Evolutionary conservation across 2,797 vertebrate species (phyloP).

Genomic region (Lycodopsis pacificus): DNA sequence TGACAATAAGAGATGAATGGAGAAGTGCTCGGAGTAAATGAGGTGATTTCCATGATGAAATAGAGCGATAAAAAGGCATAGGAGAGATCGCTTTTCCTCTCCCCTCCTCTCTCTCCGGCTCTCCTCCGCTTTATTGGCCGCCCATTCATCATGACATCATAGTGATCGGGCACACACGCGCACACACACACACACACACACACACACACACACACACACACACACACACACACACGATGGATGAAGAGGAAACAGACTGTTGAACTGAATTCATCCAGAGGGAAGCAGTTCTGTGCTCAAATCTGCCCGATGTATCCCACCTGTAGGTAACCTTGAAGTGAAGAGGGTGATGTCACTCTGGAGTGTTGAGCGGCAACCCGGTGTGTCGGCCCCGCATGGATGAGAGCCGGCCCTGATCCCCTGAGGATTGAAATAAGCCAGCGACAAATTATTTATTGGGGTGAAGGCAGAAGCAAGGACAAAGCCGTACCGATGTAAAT

Average conservation of each 20-base stretch:
- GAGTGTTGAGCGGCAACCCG: constrained; percentile 36
- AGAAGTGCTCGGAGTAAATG: constrained; percentile 79
- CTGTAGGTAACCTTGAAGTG: constrained; percentile 67
- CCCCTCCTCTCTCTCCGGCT: constrained; percentile 33
- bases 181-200: constrained; percentile 21
- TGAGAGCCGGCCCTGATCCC: constrained; percentile 46
- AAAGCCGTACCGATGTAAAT: constrained; percentile 42
- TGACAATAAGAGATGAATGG: constrained; percentile 80
- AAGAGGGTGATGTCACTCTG: constrained; percentile 49
- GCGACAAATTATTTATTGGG: constrained; percentile 63
- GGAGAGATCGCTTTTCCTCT: constrained; percentile 67
- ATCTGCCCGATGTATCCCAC: constrained; percentile 27
- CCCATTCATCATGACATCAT: constrained; percentile 76
- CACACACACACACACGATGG: constrained; percentile 24
- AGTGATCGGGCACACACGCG: constrained; percentile 41
- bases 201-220: constrained; percentile 15
- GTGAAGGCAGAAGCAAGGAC: constrained; percentile 58
- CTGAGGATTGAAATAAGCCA: constrained; percentile 50
- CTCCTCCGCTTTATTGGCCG: constrained; percentile 54
- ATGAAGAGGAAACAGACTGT: constrained; percentile 48
- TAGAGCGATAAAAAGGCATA: constrained; percentile 81
- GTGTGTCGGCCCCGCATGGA: constrained; percentile 28
- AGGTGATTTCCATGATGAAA: constrained; percentile 85
- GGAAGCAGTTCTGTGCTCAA: constrained; percentile 45
- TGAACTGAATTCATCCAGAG: constrained; percentile 52